A percentile compares a stretch with the other conserved stretches of the same genome.
phyloP scores from a whole-genome alignment of 2,888 invertebrate genomes.

The Drosophila niveifrons region DNA sequence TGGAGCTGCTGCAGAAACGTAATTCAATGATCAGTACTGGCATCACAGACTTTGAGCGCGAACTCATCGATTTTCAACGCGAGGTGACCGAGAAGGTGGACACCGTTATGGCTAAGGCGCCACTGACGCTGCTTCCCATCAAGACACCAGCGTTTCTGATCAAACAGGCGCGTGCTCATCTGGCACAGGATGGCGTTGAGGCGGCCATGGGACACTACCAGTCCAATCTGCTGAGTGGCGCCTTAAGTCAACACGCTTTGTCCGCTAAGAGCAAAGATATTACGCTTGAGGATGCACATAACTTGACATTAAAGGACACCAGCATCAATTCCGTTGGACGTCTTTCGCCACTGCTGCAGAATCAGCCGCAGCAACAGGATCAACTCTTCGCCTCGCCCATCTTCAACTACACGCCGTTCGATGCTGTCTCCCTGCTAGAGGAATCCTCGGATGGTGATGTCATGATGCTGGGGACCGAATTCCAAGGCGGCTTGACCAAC shows the following conservation, averaged over 20 bases:
- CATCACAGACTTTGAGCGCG: conserved; percentile 89
- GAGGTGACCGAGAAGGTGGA: conserved; percentile 91
- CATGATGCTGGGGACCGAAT: conserved; percentile 84
- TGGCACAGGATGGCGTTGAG: conserved; percentile 42
- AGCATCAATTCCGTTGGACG: conserved; percentile 66
- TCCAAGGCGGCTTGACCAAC: conserved; percentile 88
- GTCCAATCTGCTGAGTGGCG: conserved; percentile 78
- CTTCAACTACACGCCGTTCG: conserved; percentile 86
- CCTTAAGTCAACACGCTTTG: conserved; percentile 31
- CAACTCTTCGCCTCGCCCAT: conserved; percentile 88
- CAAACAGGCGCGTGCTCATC: conserved; percentile 72
- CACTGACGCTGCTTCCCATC: conserved; percentile 89
- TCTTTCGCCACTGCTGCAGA: conserved; percentile 71
- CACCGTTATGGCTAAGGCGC: conserved; percentile 90
- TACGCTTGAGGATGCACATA: conserved; percentile 42
- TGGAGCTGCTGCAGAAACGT: conserved; percentile 89
- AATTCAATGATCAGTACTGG: conserved; percentile 88
- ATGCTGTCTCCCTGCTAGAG: conserved; percentile 86
- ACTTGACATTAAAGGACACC: conserved; percentile 73
- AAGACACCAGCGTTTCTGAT: conserved; percentile 88
- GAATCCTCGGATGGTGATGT: conserved; percentile 88
- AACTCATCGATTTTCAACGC: conserved; percentile 91
- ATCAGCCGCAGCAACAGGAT: conserved; percentile 84
- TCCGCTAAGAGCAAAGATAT: conserved; percentile 14
- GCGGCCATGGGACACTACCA: conserved; percentile 78